Evolutionary conservation across 2,113 vertebrate species (phyloP).

Genomic region (Hypocryptadius cinnamomeus): DNA sequence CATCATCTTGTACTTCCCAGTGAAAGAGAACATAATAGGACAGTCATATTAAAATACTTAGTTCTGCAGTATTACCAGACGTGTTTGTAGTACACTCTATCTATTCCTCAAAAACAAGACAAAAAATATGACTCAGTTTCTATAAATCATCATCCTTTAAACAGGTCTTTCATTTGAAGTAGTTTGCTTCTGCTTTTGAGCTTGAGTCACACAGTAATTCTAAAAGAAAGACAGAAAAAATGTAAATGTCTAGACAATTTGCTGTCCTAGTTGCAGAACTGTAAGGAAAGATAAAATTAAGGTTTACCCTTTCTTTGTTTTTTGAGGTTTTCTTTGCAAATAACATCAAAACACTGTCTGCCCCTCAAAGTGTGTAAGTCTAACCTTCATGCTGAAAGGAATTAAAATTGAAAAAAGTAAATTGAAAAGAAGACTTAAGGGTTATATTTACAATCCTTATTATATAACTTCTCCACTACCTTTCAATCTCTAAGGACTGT

Average conservation of each 20-base stretch:
- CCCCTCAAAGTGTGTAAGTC: not conserved
- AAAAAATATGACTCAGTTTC: not conserved
- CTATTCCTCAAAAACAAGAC: not conserved
- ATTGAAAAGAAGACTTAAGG: not conserved
- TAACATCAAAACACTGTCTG: not conserved
- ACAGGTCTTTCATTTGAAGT: not conserved
- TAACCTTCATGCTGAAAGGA: not conserved
- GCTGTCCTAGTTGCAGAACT: not conserved
- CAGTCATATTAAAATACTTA: not conserved
- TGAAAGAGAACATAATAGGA: not conserved
- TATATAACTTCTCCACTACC: not conserved
- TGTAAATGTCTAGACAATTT: not conserved
- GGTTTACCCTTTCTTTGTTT: not conserved
- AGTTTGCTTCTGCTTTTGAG: not conserved
- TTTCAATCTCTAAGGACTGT: not conserved
- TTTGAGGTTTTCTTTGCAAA: not conserved
- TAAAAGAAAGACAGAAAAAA: not conserved
- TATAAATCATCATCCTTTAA: not conserved
- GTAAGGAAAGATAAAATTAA: not conserved
- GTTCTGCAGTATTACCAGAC: not conserved
- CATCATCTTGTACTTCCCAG: not conserved
- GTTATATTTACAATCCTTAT: not conserved
- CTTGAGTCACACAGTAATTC: not conserved
- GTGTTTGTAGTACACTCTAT: not conserved
- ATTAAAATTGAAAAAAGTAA: not conserved